Conservation (phyloP, 2,888 invertebrate genomes). For the Steinernema scapterisci region DNA sequence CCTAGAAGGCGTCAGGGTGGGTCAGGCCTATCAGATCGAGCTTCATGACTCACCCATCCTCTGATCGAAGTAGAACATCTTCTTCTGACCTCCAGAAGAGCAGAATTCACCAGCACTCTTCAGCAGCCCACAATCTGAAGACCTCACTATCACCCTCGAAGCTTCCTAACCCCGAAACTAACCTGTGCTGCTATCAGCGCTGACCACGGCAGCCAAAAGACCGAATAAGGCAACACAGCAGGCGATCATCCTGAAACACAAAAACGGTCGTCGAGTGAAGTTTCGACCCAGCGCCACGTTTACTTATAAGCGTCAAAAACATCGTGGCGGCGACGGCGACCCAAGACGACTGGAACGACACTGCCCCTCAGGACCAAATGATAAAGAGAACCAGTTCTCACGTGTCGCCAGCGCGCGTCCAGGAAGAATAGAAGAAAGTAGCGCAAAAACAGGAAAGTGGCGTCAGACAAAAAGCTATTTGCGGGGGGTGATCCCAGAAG, state of each 20-base stretch:
- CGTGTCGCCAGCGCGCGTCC: background rate
- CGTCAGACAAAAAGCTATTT: slow-evolving; percentile 4
- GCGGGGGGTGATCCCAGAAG: no score
- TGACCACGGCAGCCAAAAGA: background rate
- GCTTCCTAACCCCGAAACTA: background rate
- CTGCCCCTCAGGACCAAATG: background rate
- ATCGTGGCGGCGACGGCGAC: no score
- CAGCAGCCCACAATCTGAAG: slow-evolving; percentile 4
- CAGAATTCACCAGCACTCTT: slow-evolving; percentile 16
- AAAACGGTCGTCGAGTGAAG: background rate
- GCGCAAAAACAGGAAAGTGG: slow-evolving; percentile 16
- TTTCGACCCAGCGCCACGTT: background rate
- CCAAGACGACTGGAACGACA: slow-evolving; percentile 15
- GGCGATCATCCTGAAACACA: background rate
- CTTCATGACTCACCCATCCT: slow-evolving; percentile 45
- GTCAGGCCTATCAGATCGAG: background rate
- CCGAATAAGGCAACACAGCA: background rate
- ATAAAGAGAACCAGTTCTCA: slow-evolving; percentile 20
- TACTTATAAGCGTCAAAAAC: slow-evolving; percentile 28
- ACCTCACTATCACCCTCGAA: background rate
- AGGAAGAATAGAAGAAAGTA: slow-evolving; percentile 1
- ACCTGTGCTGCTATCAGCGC: slow-evolving; percentile 1
- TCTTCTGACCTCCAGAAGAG: slow-evolving; percentile 23
- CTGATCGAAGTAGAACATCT: slow-evolving; percentile 54
- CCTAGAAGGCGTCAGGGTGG: slow-evolving; percentile 46